Conservation (phyloP, 2,888 invertebrate genomes). For the Pyrgus malvae region DNA sequence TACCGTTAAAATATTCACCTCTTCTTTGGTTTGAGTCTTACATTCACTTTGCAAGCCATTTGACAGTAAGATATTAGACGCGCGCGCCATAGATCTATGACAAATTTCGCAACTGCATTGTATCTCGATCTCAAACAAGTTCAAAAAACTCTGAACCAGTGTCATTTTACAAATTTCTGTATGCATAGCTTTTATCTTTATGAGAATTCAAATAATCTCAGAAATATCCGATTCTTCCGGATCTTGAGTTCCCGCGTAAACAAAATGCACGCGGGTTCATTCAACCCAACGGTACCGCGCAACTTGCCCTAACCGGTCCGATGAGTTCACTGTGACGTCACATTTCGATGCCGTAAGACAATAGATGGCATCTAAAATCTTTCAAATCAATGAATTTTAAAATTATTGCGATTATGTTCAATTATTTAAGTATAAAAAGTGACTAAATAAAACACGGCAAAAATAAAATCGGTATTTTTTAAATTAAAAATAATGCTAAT, state of each 20-base stretch:
- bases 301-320: conserved; percentile 60
- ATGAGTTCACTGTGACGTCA: conserved; percentile 66
- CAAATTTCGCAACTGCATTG: not conserved
- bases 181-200: conserved; percentile 21
- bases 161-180: conserved; percentile 9
- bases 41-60: not conserved
- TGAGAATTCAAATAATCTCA: conserved; percentile 41
- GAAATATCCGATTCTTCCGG: conserved; percentile 43
- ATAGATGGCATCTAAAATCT: not conserved
- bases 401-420: no score
- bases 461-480: not conserved
- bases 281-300: conserved; percentile 76
- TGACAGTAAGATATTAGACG: no score
- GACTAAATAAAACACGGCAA: no score
- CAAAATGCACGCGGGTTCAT: conserved; percentile 60
- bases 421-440: no score
- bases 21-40: not conserved
- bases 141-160: conserved; percentile 1
- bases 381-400: not conserved
- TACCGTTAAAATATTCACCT: not conserved
- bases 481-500: not conserved
- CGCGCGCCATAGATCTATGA: not conserved
- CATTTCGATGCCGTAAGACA: conserved; percentile 1
- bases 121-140: not conserved
- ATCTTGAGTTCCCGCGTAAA: conserved; percentile 64